Evolutionary conservation across 2,797 vertebrate genomes (phyloP), one percentile per base, ranked within the genome.

Genomic region (Synaphobranchus kaupii): DNA sequence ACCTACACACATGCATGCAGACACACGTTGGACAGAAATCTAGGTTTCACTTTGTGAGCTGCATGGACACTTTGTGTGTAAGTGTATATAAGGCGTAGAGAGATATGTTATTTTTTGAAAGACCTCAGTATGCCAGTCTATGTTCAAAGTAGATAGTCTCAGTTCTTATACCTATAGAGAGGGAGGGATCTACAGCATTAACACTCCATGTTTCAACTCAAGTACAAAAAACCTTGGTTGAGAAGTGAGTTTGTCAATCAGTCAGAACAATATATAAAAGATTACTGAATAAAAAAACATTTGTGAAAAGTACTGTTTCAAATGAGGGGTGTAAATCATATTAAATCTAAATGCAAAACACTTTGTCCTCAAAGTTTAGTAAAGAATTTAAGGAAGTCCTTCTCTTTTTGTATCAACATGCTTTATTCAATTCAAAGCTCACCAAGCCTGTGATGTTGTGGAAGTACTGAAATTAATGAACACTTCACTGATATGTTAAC

Each of bases 61-160:
- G 95, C 95, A 95, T 96, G 94, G 90, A 90, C 93, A 94, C 90
- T 92, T 90, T 93, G 91, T 93, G 90, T 94, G 93, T 93, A 92
- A 93, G 89, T 94, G 90, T 93, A 88, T 80, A 71, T 12, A 71
- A 68, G 80, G 83, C 83, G 63, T 54, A 87, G 66, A 80, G 25
- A 31, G 52, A 87, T 28, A 87, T 84, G 31, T 81, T 54, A 50
- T 54, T 31, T 20, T 12, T 83, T 66, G 10, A 39, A n/a, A 73
- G 66, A 60, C 47, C 22, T 81, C 71, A 78, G 34, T 58, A 25
- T 78, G 83, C 13, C 47, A 60, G 68, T 83, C 9, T 84, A n/a
- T 58, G 31, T 56, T 87, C 50, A 87, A 84, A 48, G 31, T 58
- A 78, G 54, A n/a, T 25, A 34, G 28, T 84, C 44, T 50, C 50